Conservation (phyloP, 1,140 invertebrate species). For the Helicoverpa zea region DNA sequence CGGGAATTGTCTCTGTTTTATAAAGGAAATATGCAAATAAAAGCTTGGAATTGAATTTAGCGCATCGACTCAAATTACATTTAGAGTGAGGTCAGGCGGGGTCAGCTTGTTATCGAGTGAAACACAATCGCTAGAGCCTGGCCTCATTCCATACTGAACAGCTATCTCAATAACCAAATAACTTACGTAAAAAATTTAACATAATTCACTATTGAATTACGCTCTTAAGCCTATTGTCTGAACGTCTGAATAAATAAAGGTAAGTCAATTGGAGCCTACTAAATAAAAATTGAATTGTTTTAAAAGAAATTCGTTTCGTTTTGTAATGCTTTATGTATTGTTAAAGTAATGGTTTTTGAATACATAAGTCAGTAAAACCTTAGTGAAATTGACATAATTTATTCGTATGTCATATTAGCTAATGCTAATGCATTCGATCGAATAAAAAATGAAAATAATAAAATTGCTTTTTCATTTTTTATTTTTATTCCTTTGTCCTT, state of each 20-base stretch:
- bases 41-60: conserved; percentile 58
- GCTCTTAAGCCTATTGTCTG: background rate
- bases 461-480: background rate
- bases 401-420: no score
- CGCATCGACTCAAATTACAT: conserved; percentile 60
- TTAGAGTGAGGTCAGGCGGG: conserved; percentile 56
- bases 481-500: no score
- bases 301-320: no score
- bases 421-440: no score
- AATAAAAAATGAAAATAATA: background rate
- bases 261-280: no score
- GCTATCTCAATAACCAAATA: conserved; percentile 51
- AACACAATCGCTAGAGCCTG: conserved; percentile 58
- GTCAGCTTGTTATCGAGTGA: conserved; percentile 61
- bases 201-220: background rate
- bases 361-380: no score
- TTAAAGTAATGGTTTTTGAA: no score
- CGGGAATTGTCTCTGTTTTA: no score
- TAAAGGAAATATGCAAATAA: conserved; percentile 56
- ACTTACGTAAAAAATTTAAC: conserved; percentile 30
- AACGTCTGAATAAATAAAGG: no score
- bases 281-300: no score
- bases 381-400: no score
- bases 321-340: no score
- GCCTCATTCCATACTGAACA: conserved; percentile 58